phyloP scores from a whole-genome alignment of 2,888 invertebrate genomes.

The Microplitis deprimator region DNA sequence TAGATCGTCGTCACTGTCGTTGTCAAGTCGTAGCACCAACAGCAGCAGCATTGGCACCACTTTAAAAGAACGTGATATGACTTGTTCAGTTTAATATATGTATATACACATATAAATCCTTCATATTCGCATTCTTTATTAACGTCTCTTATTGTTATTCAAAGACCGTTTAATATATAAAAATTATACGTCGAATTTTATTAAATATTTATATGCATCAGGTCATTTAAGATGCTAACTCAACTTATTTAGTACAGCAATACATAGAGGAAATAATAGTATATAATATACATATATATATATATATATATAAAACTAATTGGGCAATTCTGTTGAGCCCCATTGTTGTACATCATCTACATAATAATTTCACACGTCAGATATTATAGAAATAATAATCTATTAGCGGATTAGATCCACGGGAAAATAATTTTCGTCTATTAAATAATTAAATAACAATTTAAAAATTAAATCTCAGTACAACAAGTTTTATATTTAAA shows the following conservation, averaged over 20 bases:
- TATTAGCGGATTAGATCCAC: background rate
- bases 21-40: background rate
- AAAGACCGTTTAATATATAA: background rate
- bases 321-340: constrained; percentile 17
- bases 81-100: background rate
- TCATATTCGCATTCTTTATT: background rate
- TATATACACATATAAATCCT: background rate
- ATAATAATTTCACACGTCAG: background rate
- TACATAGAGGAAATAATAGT: background rate
- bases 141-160: background rate
- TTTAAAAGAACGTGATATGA: background rate
- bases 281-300: constrained; percentile 4
- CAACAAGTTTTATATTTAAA: background rate
- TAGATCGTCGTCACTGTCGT: background rate
- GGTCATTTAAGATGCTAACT: background rate
- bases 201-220: background rate
- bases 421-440: background rate
- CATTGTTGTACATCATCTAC: background rate
- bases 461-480: background rate
- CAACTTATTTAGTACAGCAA: background rate
- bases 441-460: background rate
- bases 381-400: background rate
- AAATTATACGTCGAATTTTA: background rate
- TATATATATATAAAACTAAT: constrained; percentile 22
- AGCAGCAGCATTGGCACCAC: background rate